phyloP scores from a whole-genome alignment of 1,140 invertebrate species.

The Adoxophyes honmai region DNA sequence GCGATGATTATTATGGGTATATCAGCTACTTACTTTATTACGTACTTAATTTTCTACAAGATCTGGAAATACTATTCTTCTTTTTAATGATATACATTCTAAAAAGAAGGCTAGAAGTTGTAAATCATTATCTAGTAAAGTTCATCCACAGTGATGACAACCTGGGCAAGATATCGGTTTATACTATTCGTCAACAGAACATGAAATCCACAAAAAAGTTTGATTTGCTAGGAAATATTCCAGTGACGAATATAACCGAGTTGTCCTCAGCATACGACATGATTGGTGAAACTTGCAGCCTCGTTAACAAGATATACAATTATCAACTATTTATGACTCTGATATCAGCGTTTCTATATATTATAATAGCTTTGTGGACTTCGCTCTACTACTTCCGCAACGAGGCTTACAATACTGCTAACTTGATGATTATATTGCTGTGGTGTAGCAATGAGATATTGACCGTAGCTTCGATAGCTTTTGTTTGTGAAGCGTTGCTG shows the following conservation, averaged over 20 bases:
- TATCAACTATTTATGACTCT: conserved; percentile 50
- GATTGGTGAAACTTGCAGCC: conserved; percentile 36
- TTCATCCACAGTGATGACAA: conserved; percentile 31
- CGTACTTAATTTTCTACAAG: conserved; percentile 37
- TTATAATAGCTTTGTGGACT: conserved; percentile 47
- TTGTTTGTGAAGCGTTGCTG: conserved; percentile 10
- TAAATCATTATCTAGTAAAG: conserved; percentile 39
- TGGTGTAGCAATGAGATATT: conserved; percentile 39
- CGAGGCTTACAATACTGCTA: conserved; percentile 9
- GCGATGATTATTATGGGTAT: conserved; percentile 11
- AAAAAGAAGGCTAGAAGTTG: conserved; percentile 30
- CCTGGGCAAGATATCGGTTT: conserved; percentile 18
- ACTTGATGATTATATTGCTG: conserved; percentile 32
- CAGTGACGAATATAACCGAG: conserved; percentile 33
- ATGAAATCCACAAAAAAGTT: conserved; percentile 18
- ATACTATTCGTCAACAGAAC: conserved; percentile 20
- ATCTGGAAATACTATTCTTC: conserved; percentile 41
- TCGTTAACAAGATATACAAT: conserved; percentile 46
- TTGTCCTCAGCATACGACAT: conserved; percentile 36
- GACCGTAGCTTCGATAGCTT: conserved; percentile 32
- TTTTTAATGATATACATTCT: conserved; percentile 40
- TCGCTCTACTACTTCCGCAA: conserved; percentile 39
- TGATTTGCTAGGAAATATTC: conserved; percentile 35
- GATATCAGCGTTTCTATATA: conserved; percentile 43
- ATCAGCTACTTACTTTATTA: conserved; percentile 21